Evolutionary conservation across 2,797 vertebrate species (phyloP), one percentile per base, ranked within the genome.

Genomic region (Chrysocyon brachyurus): DNA sequence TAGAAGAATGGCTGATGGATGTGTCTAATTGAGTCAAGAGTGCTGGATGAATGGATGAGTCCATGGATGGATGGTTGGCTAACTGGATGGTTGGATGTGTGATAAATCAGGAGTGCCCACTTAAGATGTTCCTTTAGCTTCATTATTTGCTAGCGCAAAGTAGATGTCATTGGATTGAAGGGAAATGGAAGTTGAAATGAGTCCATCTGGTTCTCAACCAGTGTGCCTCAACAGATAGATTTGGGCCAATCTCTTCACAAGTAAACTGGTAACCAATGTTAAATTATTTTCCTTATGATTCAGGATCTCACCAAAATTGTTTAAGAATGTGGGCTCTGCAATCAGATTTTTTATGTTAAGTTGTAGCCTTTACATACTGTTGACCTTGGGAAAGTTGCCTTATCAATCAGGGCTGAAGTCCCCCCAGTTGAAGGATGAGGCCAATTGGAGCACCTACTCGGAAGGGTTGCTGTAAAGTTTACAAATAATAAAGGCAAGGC

Each of bases 271-370:
- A 93, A 56, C 3, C 3, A n/a, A 6, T 61, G 59, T 66, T 86
- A 85, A 84, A 64, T 59, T 33, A 31, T 59, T 88, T 91, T 96
- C 59, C 12, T 89, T 81, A 70, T 56, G 8, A 89, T 72, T 94
- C 28, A 92, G 28, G 10, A 88, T 87, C n/a, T 92, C 26, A 94
- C 28, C 10, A 92, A 79, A 68, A 86, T 56, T 54, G 1, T 73
- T 84, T 54, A 59, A 61, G 22, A 63, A 2, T n/a, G 1, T 89
- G 22, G 21, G 4, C 28, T 86, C 56, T 70, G 26, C 52, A 52
- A 16, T 79, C 64, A 24, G 15, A 78, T 26, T 61, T 87, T 49
- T 56, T 24, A 64, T 46, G 11, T 75, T 81, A 59, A 87, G 40
- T 46, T 87, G 17, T 52, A 70, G 1, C 8, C 83, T 17, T 81